Percentiles rank a stretch among this genome's conserved stretches.
Conservation (phyloP, 2,113 vertebrate species). For the Malurus melanocephalus region DNA sequence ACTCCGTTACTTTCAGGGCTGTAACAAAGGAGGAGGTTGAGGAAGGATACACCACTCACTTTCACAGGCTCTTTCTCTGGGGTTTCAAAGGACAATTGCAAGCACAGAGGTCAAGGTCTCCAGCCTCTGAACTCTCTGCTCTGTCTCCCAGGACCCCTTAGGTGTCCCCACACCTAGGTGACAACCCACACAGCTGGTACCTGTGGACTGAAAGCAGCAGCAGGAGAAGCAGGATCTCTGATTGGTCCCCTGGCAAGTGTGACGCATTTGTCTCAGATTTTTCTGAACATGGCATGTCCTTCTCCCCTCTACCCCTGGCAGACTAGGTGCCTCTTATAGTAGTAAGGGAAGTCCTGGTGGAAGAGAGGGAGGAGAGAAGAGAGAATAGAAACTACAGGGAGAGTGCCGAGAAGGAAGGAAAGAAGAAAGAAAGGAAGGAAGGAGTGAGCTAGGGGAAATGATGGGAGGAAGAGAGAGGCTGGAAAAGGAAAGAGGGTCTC, state of each 20-base stretch:
- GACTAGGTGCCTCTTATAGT: background rate
- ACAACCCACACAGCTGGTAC: background rate
- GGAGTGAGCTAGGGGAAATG: background rate
- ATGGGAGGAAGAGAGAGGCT: constrained; percentile 34
- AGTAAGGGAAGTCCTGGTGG: constrained; percentile 16
- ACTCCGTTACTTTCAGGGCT: background rate
- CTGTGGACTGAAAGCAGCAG: background rate
- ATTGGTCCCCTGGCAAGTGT: background rate
- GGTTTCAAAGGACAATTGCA: background rate
- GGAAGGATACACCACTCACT: background rate
- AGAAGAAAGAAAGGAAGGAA: constrained; percentile 40
- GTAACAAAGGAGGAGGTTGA: background rate
- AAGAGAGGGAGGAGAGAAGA: background rate
- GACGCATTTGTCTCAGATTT: background rate
- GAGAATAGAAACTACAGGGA: constrained; percentile 23
- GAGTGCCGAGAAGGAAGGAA: constrained; percentile 22
- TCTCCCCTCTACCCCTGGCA: background rate
- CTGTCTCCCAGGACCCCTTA: background rate
- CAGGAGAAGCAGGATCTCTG: background rate
- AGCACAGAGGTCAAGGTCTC: background rate
- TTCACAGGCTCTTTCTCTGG: background rate
- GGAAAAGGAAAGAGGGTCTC: constrained; percentile 41
- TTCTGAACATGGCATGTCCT: background rate
- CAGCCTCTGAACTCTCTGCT: background rate
- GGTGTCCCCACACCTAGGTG: background rate